Evolutionary conservation across 2,888 invertebrate genomes (phyloP), one percentile per base, ranked within the genome.

Genomic region (Eupithecia insigniata): DNA sequence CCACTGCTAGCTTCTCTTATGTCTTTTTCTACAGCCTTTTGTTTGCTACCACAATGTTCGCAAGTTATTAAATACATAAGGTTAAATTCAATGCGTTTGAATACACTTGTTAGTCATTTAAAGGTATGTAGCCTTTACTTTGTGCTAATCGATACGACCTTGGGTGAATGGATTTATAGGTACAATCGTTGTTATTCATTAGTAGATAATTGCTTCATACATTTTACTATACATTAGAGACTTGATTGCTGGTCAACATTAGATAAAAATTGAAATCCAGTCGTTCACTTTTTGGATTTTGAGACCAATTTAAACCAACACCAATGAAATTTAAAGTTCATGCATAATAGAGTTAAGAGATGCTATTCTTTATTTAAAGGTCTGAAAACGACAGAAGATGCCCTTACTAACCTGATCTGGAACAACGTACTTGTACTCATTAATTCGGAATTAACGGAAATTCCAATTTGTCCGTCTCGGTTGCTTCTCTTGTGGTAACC

Each of bases 381-480:
- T 51, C 12, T 22, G 3, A 26, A 26, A 26, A 26, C 55, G 22
- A n/a, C 1, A 10, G 12, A 26, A 55, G 22, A 51, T 22, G 22
- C 46, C 1, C 26, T 51, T 26, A 26, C 55, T 14, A 55, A 73
- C 61, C 60, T 55, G 26, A 70, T 70, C 66, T 73, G 73, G 66
- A 68, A 61, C 67, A 55, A 72, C 66, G 67, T 67, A 75, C 60
- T 77, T 78, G 64, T 55, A 55, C 26, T 22, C 78, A 78, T 83
- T 82, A 81, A 85, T 84, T 84, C 76, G 75, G 78, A 83, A 81
- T 81, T 83, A 87, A 83, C 91, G 93, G 93, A 93, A 88, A 91
- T 86, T 85, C 85, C 92, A 91, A 92, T 92, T 92, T 85, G 77
- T 85, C 72, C 82, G 81, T 85, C 87, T 89, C 84, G 78, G 80